A percentile compares a stretch with the other conserved stretches of the same genome.
These are phyloP conservation scores for Neria commutata DNA, from an alignment of 2,888 invertebrate genomes.

Conservation along the genomic window DNA sequence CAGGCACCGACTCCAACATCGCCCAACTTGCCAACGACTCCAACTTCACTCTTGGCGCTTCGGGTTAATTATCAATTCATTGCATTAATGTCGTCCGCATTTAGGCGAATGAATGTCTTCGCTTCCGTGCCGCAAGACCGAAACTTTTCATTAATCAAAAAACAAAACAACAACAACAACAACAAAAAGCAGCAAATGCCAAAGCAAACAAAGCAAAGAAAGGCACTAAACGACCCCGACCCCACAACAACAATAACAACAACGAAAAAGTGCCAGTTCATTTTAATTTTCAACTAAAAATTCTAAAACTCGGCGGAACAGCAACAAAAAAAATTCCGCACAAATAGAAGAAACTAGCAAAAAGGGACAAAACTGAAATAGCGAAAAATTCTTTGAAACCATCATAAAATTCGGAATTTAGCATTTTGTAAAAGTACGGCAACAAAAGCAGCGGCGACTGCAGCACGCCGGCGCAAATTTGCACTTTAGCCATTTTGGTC, in stretches of 20 bases:
- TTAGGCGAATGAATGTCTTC: background rate
- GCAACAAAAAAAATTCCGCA: background rate
- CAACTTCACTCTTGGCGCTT: no score
- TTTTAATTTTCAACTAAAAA: conserved; percentile 2
- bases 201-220: background rate
- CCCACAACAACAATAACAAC: background rate
- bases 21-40: no score
- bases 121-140: background rate
- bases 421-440: no score
- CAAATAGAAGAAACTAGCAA: background rate
- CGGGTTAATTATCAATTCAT: conserved; percentile 52
- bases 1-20: background rate
- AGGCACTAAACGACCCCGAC: background rate
- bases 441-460: no score
- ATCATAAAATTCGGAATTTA: conserved; percentile 1
- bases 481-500: background rate
- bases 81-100: conserved; percentile 26
- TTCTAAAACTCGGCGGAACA: background rate
- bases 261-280: background rate
- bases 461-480: background rate
- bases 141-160: background rate
- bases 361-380: background rate
- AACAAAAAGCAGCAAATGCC: background rate
- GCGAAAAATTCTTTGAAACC: background rate
- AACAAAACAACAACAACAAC: background rate